Evolutionary conservation across 37 sponge, comb jelly and placozoan genomes (phyloP), one percentile per base, ranked within the genome.

Genomic region (Geodia barretti): DNA sequence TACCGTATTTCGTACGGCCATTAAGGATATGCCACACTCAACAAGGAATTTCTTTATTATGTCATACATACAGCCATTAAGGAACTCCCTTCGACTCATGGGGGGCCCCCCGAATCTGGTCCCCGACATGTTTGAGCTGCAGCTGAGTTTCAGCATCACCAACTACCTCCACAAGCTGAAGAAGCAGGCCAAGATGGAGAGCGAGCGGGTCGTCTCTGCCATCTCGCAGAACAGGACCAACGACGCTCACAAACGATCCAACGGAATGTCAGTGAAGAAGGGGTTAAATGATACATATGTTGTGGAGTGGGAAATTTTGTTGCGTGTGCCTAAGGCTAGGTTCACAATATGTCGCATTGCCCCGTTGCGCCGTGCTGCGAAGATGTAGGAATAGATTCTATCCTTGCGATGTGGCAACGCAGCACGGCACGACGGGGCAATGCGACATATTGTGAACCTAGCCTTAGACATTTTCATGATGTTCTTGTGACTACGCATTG

Each of bases 171-270:
- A 84, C 58, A 96, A 87, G 62, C 60, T 96, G 9, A 90, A 87
- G 86, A 93, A 90, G 35, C 97, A 96, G 89, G 90, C 92, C 2
- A 92, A 88, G 58, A 11, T 88, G 35, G 92, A 92, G 77, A 88
- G 89, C 84, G 92, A 92, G 67, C 58, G 85, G 30, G 72, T 84
- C 1, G 60, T 92, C 33, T 74, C 77, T 24, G 39, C 62, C 33
- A 73, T 84, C 19, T 79, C 72, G 2, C 87, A 84, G 77, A 84
- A 47, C 59, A 80, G 64, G 36, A 26, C 24, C 0, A 60, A 60
- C 31, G 67, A 75, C 26, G 24, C 42, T 32, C 31, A 61, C 28
- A 77, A 61, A 61, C 77, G 38, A 31, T 47, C 71, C 71, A 70
- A 70, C 35, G 71, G 71, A 30, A 70, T 70, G 71, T 70, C 8